phyloP scores from a whole-genome alignment of 1,140 invertebrate species.

The Neoseiulus cucumeris region DNA sequence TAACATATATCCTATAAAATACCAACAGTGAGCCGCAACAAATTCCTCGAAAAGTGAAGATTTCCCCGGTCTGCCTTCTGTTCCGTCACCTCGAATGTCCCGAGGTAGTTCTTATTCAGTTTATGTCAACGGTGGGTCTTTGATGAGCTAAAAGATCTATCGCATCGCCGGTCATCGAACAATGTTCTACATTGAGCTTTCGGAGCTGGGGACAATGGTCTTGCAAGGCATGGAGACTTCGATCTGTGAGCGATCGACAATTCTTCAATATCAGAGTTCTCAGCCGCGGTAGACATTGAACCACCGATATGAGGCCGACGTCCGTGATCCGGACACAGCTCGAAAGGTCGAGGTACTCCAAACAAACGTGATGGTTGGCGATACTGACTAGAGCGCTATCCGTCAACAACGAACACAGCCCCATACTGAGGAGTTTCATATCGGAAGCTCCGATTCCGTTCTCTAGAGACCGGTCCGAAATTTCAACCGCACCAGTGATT shows the following conservation, averaged over 20 bases:
- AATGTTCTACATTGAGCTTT: neutral
- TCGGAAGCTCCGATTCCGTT: neutral
- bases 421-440: neutral
- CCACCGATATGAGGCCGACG: neutral
- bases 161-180: neutral
- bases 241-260: neutral
- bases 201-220: neutral
- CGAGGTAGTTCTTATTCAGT: neutral
- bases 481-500: neutral
- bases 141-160: neutral
- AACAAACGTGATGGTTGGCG: neutral
- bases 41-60: no score
- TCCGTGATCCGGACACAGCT: neutral
- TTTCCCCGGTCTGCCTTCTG: no score
- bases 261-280: neutral
- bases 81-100: no score
- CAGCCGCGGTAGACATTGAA: neutral
- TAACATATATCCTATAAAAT: no score
- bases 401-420: neutral
- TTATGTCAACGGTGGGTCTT: conserved; percentile 2
- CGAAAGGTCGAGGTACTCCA: neutral
- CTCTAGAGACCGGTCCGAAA: neutral
- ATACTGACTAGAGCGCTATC: neutral
- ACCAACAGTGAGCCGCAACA: no score
- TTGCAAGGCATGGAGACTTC: neutral